phyloP scores from a whole-genome alignment of 2,113 vertebrate genomes.

The Callionymus lyra region DNA sequence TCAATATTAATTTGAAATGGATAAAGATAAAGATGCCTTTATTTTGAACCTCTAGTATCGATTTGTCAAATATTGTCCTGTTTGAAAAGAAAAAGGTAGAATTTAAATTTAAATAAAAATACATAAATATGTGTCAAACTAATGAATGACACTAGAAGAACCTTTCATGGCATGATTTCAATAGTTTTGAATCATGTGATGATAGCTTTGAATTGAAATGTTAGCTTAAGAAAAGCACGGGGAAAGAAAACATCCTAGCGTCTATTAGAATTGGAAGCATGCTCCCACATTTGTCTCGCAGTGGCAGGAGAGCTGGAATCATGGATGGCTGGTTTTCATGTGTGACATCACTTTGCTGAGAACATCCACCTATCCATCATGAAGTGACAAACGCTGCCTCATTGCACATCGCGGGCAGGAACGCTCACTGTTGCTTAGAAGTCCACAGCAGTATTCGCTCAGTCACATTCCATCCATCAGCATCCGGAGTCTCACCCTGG shows the following conservation, averaged over 20 bases:
- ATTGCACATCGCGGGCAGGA: slow-evolving; percentile 57
- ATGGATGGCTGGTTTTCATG: slow-evolving; percentile 51
- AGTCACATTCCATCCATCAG: slow-evolving; percentile 61
- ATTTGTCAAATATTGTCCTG: no score
- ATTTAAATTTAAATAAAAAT: no score
- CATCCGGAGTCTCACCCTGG: slow-evolving; percentile 25
- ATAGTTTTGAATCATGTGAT: no score
- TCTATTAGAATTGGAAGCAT: slow-evolving; percentile 21
- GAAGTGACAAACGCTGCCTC: slow-evolving; percentile 46
- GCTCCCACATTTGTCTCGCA: slow-evolving; percentile 31
- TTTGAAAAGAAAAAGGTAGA: no score
- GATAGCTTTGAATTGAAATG: no score
- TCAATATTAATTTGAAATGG: no score
- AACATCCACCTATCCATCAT: slow-evolving; percentile 61
- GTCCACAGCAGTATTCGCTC: slow-evolving; percentile 39
- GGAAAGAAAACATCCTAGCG: slow-evolving; percentile 6
- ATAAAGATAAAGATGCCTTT: no score
- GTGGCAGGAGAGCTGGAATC: slow-evolving; percentile 39
- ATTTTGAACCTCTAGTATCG: no score
- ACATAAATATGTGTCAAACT: no score
- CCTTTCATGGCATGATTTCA: no score
- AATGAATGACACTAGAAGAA: no score
- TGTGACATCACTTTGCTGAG: slow-evolving; percentile 53
- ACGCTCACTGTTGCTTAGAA: slow-evolving; percentile 51
- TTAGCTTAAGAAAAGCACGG: no score